These are phyloP conservation scores for Mycogona germanica DNA, from an alignment of 2,888 invertebrate genomes.

Conservation along the genomic window DNA sequence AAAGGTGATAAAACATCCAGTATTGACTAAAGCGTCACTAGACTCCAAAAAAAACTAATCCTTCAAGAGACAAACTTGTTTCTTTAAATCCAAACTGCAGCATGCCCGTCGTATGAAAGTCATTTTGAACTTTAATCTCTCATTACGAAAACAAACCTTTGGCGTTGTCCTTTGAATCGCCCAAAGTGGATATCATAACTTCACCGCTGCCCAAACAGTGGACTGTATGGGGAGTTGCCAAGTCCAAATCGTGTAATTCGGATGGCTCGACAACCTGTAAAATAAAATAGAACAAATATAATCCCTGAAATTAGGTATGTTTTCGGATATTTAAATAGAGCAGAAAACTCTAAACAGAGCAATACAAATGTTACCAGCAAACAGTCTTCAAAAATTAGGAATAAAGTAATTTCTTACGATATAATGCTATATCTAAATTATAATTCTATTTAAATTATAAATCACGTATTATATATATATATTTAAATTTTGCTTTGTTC, in stretches of 20 bases:
- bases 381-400: no score
- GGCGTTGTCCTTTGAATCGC: constrained; percentile 66
- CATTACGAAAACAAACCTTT: constrained; percentile 53
- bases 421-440: no score
- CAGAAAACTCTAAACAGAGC: neutral
- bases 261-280: constrained; percentile 5
- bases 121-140: neutral
- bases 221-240: constrained; percentile 78
- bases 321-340: neutral
- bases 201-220: constrained; percentile 89
- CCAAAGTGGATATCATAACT: constrained; percentile 91
- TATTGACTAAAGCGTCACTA: no score
- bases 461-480: no score
- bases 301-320: neutral
- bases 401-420: no score
- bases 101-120: neutral
- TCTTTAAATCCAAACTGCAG: no score
- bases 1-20: no score
- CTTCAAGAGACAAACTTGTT: no score
- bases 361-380: no score
- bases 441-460: no score
- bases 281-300: neutral
- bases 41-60: no score
- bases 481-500: no score
- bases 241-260: constrained; percentile 36